These are phyloP conservation scores for Drosophila tsacasi DNA, from an alignment of 1,140 invertebrate species.

Conservation along the genomic window DNA sequence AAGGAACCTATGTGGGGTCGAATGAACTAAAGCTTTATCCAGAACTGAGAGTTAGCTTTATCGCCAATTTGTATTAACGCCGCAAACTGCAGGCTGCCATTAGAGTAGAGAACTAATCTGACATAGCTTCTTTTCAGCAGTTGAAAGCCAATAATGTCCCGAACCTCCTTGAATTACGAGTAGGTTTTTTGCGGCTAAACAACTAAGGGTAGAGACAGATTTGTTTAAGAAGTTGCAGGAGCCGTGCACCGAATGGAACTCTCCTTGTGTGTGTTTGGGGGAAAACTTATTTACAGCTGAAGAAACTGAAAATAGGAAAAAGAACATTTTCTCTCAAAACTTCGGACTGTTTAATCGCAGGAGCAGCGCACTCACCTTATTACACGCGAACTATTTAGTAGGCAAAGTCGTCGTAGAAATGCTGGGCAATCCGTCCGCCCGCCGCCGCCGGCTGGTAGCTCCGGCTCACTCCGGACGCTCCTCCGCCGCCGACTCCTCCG, in stretches of 20 bases:
- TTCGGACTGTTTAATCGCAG: not conserved
- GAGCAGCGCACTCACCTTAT: constrained; percentile 34
- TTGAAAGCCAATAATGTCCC: constrained; percentile 24
- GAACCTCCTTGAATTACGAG: constrained; percentile 46
- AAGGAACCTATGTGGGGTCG: not conserved
- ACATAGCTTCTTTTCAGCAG: not conserved
- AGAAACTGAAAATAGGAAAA: constrained; percentile 45
- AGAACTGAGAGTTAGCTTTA: not conserved
- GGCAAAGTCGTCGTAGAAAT: constrained; percentile 80
- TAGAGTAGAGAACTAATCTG: not conserved
- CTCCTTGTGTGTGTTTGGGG: constrained; percentile 40
- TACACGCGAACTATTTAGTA: constrained; percentile 64
- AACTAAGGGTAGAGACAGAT: constrained; percentile 62
- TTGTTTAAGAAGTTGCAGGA: constrained; percentile 56
- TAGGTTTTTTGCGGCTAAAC: constrained; percentile 51
- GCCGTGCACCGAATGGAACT: constrained; percentile 53
- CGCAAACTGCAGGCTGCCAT: not conserved
- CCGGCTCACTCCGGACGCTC: constrained; percentile 31
- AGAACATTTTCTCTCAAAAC: not conserved
- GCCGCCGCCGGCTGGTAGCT: constrained; percentile 34
- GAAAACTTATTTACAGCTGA: constrained; percentile 71
- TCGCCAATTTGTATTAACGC: not conserved
- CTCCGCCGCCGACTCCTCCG: constrained; percentile 53
- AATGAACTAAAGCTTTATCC: constrained; percentile 6
- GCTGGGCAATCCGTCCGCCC: constrained; percentile 63